These are phyloP conservation scores for Cottus gobio DNA, from an alignment of 2,113 vertebrate genomes.

Conservation along the genomic window DNA sequence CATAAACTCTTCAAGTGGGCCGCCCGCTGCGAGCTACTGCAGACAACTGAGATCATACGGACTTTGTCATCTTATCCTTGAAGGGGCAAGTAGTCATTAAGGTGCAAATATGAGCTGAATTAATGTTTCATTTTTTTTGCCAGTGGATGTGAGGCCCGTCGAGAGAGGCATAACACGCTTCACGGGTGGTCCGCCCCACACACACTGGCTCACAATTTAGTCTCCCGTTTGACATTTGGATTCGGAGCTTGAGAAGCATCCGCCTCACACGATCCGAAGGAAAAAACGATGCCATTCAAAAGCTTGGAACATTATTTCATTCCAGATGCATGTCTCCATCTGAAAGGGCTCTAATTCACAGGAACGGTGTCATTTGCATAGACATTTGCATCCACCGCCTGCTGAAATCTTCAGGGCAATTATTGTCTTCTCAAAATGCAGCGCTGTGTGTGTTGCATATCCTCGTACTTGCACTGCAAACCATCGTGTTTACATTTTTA, in stretches of 20 bases:
- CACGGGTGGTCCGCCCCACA: slow-evolving; percentile 3
- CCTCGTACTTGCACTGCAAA: slow-evolving; percentile 16
- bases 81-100: slow-evolving; percentile 59
- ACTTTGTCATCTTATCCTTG: slow-evolving; percentile 41
- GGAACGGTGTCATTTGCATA: slow-evolving; percentile 32
- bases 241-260: not conserved
- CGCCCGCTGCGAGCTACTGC: slow-evolving; percentile 23
- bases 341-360: slow-evolving; percentile 30
- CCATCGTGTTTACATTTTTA: slow-evolving; percentile 43
- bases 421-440: slow-evolving; percentile 28
- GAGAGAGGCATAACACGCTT: slow-evolving; percentile 36
- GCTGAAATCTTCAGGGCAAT: slow-evolving; percentile 48
- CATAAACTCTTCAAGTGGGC: slow-evolving; percentile 29
- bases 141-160: slow-evolving; percentile 37
- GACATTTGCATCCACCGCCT: slow-evolving; percentile 31
- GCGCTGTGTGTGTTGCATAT: slow-evolving; percentile 19
- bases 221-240: slow-evolving; percentile 36
- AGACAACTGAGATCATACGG: slow-evolving; percentile 24
- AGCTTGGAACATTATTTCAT: not conserved
- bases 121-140: slow-evolving; percentile 49
- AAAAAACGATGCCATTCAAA: not conserved
- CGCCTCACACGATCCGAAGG: not conserved
- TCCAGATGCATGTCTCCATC: slow-evolving; percentile 4
- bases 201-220: slow-evolving; percentile 1
- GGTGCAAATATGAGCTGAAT: slow-evolving; percentile 57